Evolutionary conservation across 2,888 invertebrate genomes (phyloP), one percentile per base, ranked within the genome.

Genomic region (Lycaena phlaeas): DNA sequence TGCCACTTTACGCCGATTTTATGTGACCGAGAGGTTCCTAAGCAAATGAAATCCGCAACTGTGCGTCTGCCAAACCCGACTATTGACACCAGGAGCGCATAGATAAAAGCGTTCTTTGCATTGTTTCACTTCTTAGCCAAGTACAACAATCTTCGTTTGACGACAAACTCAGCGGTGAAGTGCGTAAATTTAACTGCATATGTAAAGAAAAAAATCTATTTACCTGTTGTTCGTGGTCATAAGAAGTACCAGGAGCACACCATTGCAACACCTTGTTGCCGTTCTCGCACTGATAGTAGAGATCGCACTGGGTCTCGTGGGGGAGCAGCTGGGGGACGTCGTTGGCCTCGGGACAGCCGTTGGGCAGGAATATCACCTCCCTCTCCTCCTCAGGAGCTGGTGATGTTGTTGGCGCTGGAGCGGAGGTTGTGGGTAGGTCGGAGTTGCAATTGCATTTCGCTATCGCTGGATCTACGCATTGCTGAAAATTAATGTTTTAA

Each of bases 231-330:
- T 36, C 36, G n/a, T 38, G 30, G 2, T 27, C 30, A n/a, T 42
- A 45, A 25, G 27, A 37, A 2, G 40, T 40, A 1, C 40, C 42
- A 6, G 18, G 17, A 0, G 28, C 40, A 22, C 42, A 45, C 10
- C 25, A 12, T 9, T 25, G 17, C 4, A 38, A 2, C 1, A 38
- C 34, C n/a, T 38, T 40, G 1, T 59, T 44, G 3, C 73, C 75
- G 6, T 49, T 43, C 0, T 56, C 53, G 38, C 76, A 76, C 31
- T 64, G 52, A 49, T 71, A 74, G 54, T 60, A 74, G 27, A 52
- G 58, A 4, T 45, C 37, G 44, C 74, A 75, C 2, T 64, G 48
- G 0, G 50, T 50, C 12, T 62, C 66, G 6, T 71, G 67, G 0
- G 73, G 68, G 1, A 74, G 31, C 0, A 70, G 57, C 2, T 54